Evolutionary conservation across 2,888 invertebrate genomes (phyloP), one percentile per base, ranked within the genome.

Genomic region (Paralinhomoeus sp.): DNA sequence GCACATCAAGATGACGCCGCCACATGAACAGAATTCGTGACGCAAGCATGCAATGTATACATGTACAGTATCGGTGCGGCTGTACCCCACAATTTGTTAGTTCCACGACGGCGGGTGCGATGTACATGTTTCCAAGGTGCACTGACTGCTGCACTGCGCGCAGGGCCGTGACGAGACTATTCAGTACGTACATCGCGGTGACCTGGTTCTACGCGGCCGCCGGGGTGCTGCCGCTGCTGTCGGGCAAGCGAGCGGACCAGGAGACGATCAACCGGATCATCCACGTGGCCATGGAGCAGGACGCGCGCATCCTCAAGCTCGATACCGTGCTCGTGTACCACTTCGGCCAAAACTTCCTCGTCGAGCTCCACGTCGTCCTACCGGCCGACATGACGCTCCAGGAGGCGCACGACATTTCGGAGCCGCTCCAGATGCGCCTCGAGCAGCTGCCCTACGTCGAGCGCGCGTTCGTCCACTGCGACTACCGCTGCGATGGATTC

Each of bases 401-500:
- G 23, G 62, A 64, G 48, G 60, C 67, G 0, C 67, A 67, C 47
- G 63, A 67, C 50, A 66, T 68, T 43, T 51, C 53, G 2, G 56
- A 56, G 37, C 50, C 53, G 24, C 43, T 57, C 45, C 67, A 68
- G 52, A 57, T 61, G 41, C 66, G 66, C 49, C 49, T 67, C 42
- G 66, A 67, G 48, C 48, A 51, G 13, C 48, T 66, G 35, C 52
- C 54, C 3, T 57, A 62, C 45, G 66, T 66, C 1, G 65, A 66
- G 45, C 48, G 66, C 45, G 63, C 64, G 0, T 67, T 67, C 50
- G 65, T 66, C 1, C 66, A 66, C 49, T 48, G 63, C 24, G 66
- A 66, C 51, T 66, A 63, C 37, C 34, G 43, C 17, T 22, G 40
- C 15, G 49, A 49, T 39, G 49, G 49, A n/a, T n/a, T n/a, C n/a